Evolutionary conservation across 2,113 vertebrate genomes (phyloP).

Genomic region (Tapirus terrestris): DNA sequence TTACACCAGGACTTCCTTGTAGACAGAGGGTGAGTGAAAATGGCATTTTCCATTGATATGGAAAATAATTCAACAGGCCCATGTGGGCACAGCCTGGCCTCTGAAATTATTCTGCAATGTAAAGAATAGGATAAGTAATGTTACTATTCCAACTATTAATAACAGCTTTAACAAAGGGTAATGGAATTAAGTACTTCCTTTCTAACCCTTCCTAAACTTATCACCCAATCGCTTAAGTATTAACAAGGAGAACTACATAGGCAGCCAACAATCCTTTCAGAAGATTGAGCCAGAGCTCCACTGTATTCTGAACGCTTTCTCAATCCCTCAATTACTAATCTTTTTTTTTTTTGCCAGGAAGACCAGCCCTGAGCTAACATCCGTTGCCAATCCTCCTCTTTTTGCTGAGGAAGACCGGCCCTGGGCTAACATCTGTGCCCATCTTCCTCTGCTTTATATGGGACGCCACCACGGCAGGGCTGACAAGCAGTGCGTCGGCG

Average conservation of each 20-base stretch:
- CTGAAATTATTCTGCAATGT: not conserved
- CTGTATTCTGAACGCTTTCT: conserved; percentile 16
- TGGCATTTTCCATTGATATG: not conserved
- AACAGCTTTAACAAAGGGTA: conserved; percentile 38
- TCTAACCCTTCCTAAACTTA: conserved; percentile 3
- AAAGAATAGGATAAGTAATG: conserved; percentile 23
- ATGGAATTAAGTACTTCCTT: not conserved
- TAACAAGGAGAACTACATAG: not conserved
- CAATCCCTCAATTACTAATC: not conserved
- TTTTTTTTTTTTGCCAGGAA: no score
- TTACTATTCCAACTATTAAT: conserved; percentile 30
- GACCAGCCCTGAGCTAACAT: no score
- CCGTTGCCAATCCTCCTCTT: no score
- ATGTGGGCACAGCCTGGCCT: not conserved
- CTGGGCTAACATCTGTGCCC: no score
- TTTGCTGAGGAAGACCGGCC: no score
- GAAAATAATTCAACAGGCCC: not conserved
- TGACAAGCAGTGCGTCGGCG: no score
- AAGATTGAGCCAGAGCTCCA: not conserved
- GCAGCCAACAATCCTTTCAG: not conserved
- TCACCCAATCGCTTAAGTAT: not conserved
- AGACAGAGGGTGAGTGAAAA: not conserved
- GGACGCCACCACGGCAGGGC: no score
- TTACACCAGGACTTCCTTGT: not conserved
- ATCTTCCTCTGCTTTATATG: no score